Conservation (phyloP, 53 echinoderm and acorn worm species). For the Zoroaster sp. region DNA sequence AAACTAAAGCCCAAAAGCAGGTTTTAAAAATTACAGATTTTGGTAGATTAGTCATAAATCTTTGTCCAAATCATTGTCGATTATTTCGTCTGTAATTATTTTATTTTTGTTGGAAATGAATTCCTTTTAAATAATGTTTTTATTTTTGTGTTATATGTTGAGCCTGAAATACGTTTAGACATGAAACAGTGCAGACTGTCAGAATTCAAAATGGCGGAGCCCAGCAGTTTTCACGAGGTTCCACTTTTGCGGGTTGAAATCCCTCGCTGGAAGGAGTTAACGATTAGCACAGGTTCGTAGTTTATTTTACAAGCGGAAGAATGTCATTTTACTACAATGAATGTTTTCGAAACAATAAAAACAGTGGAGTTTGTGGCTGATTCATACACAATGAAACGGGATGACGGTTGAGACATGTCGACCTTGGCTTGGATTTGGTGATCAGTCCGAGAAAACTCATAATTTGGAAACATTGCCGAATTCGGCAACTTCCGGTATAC, state of each 20-base stretch:
- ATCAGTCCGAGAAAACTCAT: too few relatives aligned
- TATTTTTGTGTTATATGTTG: neutral
- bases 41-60: neutral
- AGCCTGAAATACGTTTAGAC: neutral
- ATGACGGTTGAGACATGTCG: neutral
- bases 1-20: neutral
- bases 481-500: too few relatives aligned
- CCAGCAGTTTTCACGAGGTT: slow-evolving; percentile 74
- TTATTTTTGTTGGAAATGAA: neutral
- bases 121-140: neutral
- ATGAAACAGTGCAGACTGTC: neutral
- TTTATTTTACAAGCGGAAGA: neutral
- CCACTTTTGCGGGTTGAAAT: slow-evolving; percentile 71
- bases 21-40: neutral
- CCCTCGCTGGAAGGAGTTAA: slow-evolving; percentile 78
- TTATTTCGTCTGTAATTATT: neutral
- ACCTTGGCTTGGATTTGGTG: neutral
- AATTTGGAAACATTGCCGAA: too few relatives aligned
- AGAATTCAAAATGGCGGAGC: slow-evolving; percentile 81
- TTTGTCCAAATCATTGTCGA: neutral
- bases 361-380: neutral
- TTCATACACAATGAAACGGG: neutral
- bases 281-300: slow-evolving; percentile 76
- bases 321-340: neutral
- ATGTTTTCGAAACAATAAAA: neutral